Base-by-base conservation (phyloP, 2,113 vertebrate species). In the Penelope pileata region DNA sequence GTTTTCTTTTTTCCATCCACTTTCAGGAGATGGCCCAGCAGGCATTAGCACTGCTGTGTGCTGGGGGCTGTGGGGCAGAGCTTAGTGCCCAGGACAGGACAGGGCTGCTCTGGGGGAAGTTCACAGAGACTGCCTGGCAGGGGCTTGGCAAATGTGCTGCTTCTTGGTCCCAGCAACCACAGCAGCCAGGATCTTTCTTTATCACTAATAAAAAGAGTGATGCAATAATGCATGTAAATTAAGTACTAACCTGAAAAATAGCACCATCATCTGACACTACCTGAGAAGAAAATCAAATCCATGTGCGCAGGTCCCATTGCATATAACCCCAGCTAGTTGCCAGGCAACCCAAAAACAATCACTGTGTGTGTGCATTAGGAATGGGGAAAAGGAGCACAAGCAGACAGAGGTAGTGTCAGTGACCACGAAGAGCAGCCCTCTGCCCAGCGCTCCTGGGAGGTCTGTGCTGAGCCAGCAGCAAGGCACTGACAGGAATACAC, bases 291-390 rank as follows among this genome's bases (percentile, higher is more conserved):
- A 88, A 64, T 27, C 29, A 86, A 80, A 74, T 48, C 40, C 13
- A 15, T 4, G 7, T 1, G 10, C 16, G 47, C 8, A 27, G 54
- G 11, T 43, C 58, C 60, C 38, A 75, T 58, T 40, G 27, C 26
- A 24, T 27, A n/a, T 43, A n/a, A 15, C 36, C 26, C 29, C 24
- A 45, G 60, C 36, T 76, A 16, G 93, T 96, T 95, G 86, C 93
- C 82, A 86, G 56, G 94, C 86, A 94, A 96, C 81, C 7, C 90
- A 51, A 90, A 77, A 70, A 54, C 10, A 8, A 66, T 34, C 8
- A 5, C 5, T 21, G 18, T 30, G 63, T 62, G 19, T 85, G 30
- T 68, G 38, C 87, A 91, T 77, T 60, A 60, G 54, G 50, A 66
- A 45, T 1, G 4, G 23, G 16, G 24, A 34, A 56, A 73, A 53